These are phyloP conservation scores for Laticauda laticaudata DNA, from an alignment of 2,113 vertebrate species.

Conservation along the genomic window DNA sequence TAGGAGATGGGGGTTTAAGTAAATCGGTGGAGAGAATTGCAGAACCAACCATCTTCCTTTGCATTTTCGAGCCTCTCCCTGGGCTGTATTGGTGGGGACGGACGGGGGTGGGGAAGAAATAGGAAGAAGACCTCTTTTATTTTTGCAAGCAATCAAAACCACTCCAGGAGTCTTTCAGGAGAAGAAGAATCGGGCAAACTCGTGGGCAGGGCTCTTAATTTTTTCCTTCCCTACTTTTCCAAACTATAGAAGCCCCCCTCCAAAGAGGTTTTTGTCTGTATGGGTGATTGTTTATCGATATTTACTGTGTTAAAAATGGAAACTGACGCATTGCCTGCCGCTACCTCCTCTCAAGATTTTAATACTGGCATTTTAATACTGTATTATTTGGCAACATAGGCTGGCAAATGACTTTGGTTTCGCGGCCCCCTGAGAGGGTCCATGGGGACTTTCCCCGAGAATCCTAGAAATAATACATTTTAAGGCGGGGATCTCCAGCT, in stretches of 20 bases:
- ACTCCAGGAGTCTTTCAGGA: not conserved
- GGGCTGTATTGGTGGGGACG: not conserved
- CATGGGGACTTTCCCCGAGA: no score
- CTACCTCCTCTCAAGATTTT: not conserved
- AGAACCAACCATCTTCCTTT: not conserved
- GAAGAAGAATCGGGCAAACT: not conserved
- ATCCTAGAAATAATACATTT: not conserved
- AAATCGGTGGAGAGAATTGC: not conserved
- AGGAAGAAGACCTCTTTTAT: not conserved
- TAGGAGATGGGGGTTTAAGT: not conserved
- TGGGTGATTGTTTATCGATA: not conserved
- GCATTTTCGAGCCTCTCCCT: not conserved
- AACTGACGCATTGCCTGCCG: not conserved
- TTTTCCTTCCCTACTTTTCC: not conserved
- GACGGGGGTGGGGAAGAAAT: not conserved
- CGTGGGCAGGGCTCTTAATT: not conserved
- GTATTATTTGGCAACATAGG: not conserved
- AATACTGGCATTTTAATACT: not conserved
- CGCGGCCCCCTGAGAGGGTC: not conserved
- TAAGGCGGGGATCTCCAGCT: no score
- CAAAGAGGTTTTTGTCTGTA: not conserved
- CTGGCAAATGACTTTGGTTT: not conserved
- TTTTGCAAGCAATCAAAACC: not conserved
- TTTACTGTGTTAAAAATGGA: not conserved
- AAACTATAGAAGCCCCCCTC: not conserved